Base-by-base conservation (phyloP, 2,113 vertebrate species). In the Abramis brama region DNA sequence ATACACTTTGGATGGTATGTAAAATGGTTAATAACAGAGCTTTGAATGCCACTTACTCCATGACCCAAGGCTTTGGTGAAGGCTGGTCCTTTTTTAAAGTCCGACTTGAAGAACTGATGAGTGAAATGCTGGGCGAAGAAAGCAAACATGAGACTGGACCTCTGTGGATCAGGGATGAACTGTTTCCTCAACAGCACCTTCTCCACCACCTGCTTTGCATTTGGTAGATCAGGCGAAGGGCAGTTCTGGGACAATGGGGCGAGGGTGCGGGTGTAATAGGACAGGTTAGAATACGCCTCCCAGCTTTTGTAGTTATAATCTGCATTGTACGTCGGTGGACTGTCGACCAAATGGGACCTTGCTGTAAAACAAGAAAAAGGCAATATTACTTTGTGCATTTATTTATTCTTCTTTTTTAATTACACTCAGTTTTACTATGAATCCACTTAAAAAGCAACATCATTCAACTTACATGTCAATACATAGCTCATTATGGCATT, bases 41-140 rank as follows among this genome's bases (percentile, higher is more conserved):
- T 64, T 12, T 62, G 9, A 77, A 78, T 52, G 12, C 13, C 23
- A 83, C 96, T 89, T 91, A 99, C 98, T 94, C 98, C 98, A 6
- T 99, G 98, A 7, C 96, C 96, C 0, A 95, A 88, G 1, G 92
- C 96, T 60, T 85, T 91, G 2, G 96, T 99, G 91, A 99, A 99
- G 66, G 93, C 97, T 62, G 98, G 96, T 12, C 98, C 98, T 88
- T 91, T 96, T 85, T 96, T 96, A 84, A 94, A 91, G 79, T 99
- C 98, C 0, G 97, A 96, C 92, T 99, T 99, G 91, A 99, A 99
- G 93, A 97, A 99, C 85, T 99, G 98, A 84, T 99, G 98, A 0
- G 96, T 97, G 88, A 99, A 99, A 90, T 99, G 98, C 75, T 99
- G 98, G 2, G 98, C 98, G 47, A 99, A 99, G 93, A 99, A 99